phyloP scores from a whole-genome alignment of 30 jellyfish, hydroid and myxozoan genomes.

The Turritopsis dohrnii region DNA sequence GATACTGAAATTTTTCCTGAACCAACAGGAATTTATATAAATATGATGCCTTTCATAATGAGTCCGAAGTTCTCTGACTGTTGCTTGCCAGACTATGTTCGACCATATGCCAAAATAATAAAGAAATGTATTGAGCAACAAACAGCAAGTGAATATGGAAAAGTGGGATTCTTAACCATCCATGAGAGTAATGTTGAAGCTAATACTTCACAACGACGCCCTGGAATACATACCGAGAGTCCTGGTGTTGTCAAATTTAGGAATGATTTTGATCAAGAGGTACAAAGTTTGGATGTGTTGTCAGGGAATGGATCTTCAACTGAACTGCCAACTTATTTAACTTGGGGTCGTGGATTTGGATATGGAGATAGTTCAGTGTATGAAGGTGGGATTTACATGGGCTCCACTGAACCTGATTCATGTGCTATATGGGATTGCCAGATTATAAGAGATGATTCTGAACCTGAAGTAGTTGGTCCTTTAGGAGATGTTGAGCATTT shows the following conservation, averaged over 20 bases:
- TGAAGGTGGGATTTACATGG: constrained; percentile 74
- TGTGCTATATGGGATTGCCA: constrained; percentile 59
- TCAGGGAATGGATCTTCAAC: constrained; percentile 19
- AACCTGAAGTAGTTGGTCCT: constrained; percentile 29
- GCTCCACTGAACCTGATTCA: constrained; percentile 52
- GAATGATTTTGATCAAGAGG: background rate
- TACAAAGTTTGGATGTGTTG: background rate
- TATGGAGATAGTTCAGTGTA: no score
- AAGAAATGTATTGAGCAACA: background rate
- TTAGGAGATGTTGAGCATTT: constrained; percentile 63
- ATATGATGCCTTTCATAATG: constrained; percentile 61
- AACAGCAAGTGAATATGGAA: constrained; percentile 32
- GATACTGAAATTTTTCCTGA: constrained; percentile 24
- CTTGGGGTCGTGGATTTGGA: background rate
- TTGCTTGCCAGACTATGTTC: constrained; percentile 29
- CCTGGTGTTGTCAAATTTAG: constrained; percentile 49
- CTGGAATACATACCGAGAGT: constrained; percentile 71
- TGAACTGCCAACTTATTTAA: background rate
- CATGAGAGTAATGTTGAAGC: constrained; percentile 51
- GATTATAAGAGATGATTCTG: constrained; percentile 16
- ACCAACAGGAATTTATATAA: constrained; percentile 41
- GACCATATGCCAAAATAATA: constrained; percentile 10
- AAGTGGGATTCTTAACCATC: constrained; percentile 53
- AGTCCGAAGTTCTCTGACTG: background rate
- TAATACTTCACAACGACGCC: constrained; percentile 52